A percentile compares a stretch with the other conserved stretches of the same genome.
These are phyloP conservation scores for Callimorpha dominula DNA, from an alignment of 2,888 invertebrate species.

Conservation along the genomic window DNA sequence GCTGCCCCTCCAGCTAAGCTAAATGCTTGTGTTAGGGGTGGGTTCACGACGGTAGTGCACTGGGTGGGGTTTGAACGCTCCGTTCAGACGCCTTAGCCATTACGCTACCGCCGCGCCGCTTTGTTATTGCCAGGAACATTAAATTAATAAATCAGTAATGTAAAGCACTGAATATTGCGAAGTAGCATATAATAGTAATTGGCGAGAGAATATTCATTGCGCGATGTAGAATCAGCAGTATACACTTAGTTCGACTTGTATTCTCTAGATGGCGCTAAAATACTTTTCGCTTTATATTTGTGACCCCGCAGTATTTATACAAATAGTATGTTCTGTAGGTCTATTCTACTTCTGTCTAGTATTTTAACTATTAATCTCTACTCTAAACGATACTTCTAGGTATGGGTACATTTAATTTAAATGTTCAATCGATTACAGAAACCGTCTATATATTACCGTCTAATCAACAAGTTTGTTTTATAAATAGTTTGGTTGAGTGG, in stretches of 20 bases:
- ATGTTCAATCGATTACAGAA: neutral
- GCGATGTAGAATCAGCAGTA: neutral
- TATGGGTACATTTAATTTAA: neutral
- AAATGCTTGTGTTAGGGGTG: too few relatives aligned
- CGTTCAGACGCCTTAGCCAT: too few relatives aligned
- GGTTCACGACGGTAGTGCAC: too few relatives aligned
- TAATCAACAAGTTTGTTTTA: neutral
- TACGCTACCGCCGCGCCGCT: too few relatives aligned
- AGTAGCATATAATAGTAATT: neutral
- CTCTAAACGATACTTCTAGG: neutral
- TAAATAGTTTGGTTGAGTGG: slow-evolving; percentile 14
- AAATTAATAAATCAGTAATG: too few relatives aligned
- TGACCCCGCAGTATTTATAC: neutral
- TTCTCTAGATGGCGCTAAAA: neutral
- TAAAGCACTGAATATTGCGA: too few relatives aligned
- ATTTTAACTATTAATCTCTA: neutral
- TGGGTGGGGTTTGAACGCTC: too few relatives aligned
- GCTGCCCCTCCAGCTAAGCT: too few relatives aligned
- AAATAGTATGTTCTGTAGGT: neutral
- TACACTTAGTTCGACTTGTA: neutral
- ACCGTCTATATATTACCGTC: neutral
- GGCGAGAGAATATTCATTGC: neutral
- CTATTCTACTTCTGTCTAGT: neutral
- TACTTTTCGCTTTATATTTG: neutral
- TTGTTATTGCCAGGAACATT: too few relatives aligned